Conservation (phyloP, 2,797 vertebrate species). For the Enoplosus armatus region DNA sequence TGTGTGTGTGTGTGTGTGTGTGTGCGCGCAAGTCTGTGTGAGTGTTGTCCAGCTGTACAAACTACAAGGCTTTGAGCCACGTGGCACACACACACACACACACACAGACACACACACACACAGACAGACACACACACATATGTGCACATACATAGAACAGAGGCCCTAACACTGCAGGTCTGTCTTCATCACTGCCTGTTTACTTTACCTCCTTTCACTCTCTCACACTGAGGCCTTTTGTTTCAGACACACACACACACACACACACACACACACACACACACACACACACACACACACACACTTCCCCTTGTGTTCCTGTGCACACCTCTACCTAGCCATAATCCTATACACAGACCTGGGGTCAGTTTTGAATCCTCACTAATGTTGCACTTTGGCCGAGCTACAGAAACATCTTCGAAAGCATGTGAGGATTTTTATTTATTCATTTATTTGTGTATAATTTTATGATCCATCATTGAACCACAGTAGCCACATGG, state of each 20-base stretch:
- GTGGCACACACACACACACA: constrained; percentile 50
- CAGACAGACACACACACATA: constrained; percentile 33
- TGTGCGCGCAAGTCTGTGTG: not conserved
- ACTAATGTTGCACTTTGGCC: constrained; percentile 4
- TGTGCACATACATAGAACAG: constrained; percentile 76
- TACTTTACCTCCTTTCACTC: constrained; percentile 92
- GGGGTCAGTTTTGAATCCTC: constrained; percentile 43
- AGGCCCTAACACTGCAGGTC: constrained; percentile 87
- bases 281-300: constrained; percentile 45
- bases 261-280: constrained; percentile 32
- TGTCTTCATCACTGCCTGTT: constrained; percentile 90
- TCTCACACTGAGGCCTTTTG: constrained; percentile 91
- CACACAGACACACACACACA: constrained; percentile 52
- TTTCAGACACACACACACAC: constrained; percentile 70
- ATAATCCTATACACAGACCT: constrained; percentile 31
- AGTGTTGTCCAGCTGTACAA: constrained; percentile 90
- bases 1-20: constrained; percentile 8
- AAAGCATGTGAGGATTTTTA: not conserved
- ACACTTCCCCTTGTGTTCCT: constrained; percentile 57
- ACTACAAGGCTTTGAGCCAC: constrained; percentile 82
- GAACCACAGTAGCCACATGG: constrained; percentile 42
- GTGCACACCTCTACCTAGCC: constrained; percentile 58
- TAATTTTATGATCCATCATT: constrained; percentile 21
- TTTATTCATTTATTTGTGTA: not conserved
- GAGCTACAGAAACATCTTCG: not conserved